Conservation (phyloP, 2,797 vertebrate genomes). For the Dicrostonyx torquatus region DNA sequence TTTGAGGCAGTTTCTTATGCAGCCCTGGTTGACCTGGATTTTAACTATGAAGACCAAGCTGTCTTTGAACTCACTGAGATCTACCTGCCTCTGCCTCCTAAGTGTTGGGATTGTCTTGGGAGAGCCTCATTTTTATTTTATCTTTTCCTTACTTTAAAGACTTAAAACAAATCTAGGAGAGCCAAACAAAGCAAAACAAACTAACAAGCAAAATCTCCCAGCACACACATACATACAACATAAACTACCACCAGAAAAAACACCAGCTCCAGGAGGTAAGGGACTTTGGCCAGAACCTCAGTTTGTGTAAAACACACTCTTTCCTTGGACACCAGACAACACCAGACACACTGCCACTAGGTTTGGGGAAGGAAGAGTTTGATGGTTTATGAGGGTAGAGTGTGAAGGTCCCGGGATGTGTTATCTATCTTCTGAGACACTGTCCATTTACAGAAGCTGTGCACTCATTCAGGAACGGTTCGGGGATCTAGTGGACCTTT, state of each 20-base stretch:
- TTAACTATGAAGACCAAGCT: background rate
- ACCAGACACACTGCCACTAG: background rate
- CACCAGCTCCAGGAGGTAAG: background rate
- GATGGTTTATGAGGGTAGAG: background rate
- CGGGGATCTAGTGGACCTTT: background rate
- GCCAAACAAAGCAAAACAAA: background rate
- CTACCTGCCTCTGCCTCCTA: background rate
- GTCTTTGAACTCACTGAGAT: background rate
- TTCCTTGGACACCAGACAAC: background rate
- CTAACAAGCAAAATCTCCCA: background rate
- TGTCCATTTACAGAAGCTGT: background rate
- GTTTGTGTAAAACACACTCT: background rate
- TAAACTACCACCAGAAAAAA: background rate
- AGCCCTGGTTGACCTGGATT: background rate
- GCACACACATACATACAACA: background rate
- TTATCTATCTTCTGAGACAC: conserved; percentile 8
- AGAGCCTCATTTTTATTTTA: conserved; percentile 6
- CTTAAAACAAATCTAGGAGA: conserved; percentile 33
- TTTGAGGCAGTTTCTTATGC: background rate
- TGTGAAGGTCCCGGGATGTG: background rate
- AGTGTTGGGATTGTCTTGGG: background rate
- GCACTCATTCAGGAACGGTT: background rate
- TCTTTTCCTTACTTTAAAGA: background rate
- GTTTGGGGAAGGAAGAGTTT: conserved; percentile 19
- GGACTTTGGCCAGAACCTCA: background rate